Conservation (phyloP, 2,888 invertebrate genomes). For the Diploptera punctata region DNA sequence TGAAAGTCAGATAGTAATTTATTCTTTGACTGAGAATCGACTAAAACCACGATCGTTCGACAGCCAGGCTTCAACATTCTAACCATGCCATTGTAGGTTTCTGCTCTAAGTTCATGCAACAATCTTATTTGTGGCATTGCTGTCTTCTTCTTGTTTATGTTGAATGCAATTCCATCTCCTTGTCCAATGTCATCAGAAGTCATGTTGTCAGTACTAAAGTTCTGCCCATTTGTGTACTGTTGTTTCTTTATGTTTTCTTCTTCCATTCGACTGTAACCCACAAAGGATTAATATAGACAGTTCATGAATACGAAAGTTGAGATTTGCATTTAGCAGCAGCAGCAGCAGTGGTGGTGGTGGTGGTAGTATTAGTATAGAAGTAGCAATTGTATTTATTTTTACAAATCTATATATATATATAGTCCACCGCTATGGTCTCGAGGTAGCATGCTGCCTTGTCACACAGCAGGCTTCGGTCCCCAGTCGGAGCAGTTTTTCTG, state of each 20-base stretch:
- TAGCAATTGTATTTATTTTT: no score
- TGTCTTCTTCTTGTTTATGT: slow-evolving; percentile 36
- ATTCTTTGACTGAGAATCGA: slow-evolving; percentile 87
- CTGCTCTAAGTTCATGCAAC: slow-evolving; percentile 90
- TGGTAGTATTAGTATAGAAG: no score
- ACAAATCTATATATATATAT: no score
- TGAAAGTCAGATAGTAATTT: slow-evolving; percentile 91
- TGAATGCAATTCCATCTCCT: not conserved
- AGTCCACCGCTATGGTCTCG: no score
- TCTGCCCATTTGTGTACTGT: slow-evolving; percentile 25
- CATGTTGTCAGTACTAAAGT: not conserved
- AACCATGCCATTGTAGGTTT: slow-evolving; percentile 95
- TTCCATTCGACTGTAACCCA: slow-evolving; percentile 60
- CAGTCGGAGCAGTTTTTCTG: no score
- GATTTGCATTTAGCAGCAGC: no score
- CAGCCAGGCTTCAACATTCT: slow-evolving; percentile 93
- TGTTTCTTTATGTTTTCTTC: slow-evolving; percentile 56
- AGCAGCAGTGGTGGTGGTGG: no score
- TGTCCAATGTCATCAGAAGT: not conserved
- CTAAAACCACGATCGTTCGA: slow-evolving; percentile 87
- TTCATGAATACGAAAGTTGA: no score
- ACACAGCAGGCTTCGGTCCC: no score
- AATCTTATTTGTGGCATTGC: slow-evolving; percentile 54
- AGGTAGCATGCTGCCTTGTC: no score
- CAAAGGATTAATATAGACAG: no score